Conservation (phyloP, 2,888 invertebrate genomes). For the Gastracanthus pulcherrimus region DNA sequence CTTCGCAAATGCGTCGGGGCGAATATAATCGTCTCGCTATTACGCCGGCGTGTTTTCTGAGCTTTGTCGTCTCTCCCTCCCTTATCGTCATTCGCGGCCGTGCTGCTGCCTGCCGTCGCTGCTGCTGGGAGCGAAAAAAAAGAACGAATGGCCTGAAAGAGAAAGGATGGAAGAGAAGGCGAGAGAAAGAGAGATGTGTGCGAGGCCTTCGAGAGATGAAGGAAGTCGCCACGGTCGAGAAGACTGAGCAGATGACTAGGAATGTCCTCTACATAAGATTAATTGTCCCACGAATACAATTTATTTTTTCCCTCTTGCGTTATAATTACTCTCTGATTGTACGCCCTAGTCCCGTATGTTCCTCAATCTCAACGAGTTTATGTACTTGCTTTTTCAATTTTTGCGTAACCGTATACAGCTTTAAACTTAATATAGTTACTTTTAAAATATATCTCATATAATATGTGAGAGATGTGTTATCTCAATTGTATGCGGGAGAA, state of each 20-base stretch:
- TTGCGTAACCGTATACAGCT: too few species aligned
- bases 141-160: background rate
- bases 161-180: conserved; percentile 11
- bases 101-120: too few species aligned
- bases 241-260: background rate
- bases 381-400: too few species aligned
- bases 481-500: too few species aligned
- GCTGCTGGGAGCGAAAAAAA: too few species aligned
- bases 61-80: background rate
- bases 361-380: background rate
- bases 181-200: background rate
- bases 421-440: too few species aligned
- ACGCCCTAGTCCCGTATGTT: background rate
- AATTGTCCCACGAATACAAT: conserved; percentile 29
- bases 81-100: too few species aligned
- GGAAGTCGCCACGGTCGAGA: too few species aligned
- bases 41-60: conserved; percentile 4
- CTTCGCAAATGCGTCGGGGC: conserved; percentile 13
- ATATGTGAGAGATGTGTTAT: too few species aligned
- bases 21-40: conserved; percentile 40
- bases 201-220: background rate
- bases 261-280: background rate
- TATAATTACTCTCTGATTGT: conserved; percentile 20
- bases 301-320: conserved; percentile 46
- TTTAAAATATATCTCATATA: too few species aligned